Evolutionary conservation across 2,888 invertebrate species (phyloP), one percentile per base, ranked within the genome.

Genomic region (Ornithoptera alexandrae): DNA sequence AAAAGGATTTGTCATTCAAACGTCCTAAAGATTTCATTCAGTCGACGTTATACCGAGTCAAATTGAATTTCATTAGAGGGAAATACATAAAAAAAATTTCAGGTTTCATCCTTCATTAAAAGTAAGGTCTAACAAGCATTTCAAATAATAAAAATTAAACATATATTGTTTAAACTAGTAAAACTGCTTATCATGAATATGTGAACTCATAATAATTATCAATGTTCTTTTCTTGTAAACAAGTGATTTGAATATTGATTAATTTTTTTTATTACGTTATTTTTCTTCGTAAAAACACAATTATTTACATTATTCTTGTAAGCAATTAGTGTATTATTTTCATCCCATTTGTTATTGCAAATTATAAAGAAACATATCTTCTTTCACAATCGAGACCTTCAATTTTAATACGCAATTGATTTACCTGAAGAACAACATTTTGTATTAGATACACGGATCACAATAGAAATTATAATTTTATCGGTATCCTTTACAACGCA

Each of bases 331-430:
- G 0, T 30, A 18, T 18, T 50, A 15, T 50, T 50, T 50, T 17
- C 18, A 50, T 18, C 3, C 10, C 3, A 18, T 15, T 50, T 50
- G 50, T 50, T 53, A 53, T 53, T 53, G n/a, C 18, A 6, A 18
- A 8, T 53, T 53, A n/a, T 6, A n/a, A 53, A 53, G n/a, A 53
- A n/a, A 53, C n/a, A 18, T 18, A 2, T 53, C 8, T n/a, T 53
- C 17, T 53, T n/a, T 46, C 5, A 53, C 53, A 53, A n/a, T n/a
- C n/a, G 53, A 53, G 53, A n/a, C 53, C 53, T 53, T 53, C 53
- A 53, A 53, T n/a, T 53, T 53, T 53, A n/a, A 53, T 12, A 53
- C n/a, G n/a, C n/a, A 53, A n/a, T 53, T n/a, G 53, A 53, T 53
- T 53, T n/a, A n/a, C 7, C 53, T 53, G 18, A n/a, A 18, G n/a